phyloP scores from a whole-genome alignment of 2,888 invertebrate genomes.

The Sipha maydis region DNA sequence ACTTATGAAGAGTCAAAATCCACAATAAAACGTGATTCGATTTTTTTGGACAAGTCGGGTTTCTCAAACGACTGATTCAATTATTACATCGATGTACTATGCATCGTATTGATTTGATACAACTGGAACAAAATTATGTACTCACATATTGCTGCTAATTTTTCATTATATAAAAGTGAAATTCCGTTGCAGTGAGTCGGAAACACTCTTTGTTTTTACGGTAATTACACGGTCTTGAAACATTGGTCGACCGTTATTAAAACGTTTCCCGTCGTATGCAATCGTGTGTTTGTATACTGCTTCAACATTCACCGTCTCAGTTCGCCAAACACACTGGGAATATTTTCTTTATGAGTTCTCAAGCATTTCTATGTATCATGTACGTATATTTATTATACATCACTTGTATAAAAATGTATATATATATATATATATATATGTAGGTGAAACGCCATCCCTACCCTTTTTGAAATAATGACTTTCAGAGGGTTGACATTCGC shows the following conservation, averaged over 20 bases:
- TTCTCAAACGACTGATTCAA: too few relatives aligned
- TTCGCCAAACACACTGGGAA: constrained; percentile 58
- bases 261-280: constrained; percentile 59
- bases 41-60: too few relatives aligned
- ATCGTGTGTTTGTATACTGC: constrained; percentile 35
- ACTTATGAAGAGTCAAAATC: too few relatives aligned
- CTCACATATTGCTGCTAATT: constrained; percentile 6
- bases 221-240: constrained; percentile 60
- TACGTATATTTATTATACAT: not conserved
- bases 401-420: not conserved
- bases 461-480: not conserved
- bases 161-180: constrained; percentile 57
- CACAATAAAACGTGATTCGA: too few relatives aligned
- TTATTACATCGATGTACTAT: not conserved
- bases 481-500: constrained; percentile 35
- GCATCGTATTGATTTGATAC: not conserved
- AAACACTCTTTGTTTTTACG: constrained; percentile 62
- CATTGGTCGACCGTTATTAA: constrained; percentile 58
- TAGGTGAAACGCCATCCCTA: constrained; percentile 2
- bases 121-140: not conserved
- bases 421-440: not conserved
- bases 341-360: constrained; percentile 58
- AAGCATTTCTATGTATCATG: constrained; percentile 24
- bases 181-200: constrained; percentile 50
- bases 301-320: constrained; percentile 53